Evolutionary conservation across 2,888 invertebrate species (phyloP), one percentile per base, ranked within the genome.

Genomic region (Amorpha juglandis): DNA sequence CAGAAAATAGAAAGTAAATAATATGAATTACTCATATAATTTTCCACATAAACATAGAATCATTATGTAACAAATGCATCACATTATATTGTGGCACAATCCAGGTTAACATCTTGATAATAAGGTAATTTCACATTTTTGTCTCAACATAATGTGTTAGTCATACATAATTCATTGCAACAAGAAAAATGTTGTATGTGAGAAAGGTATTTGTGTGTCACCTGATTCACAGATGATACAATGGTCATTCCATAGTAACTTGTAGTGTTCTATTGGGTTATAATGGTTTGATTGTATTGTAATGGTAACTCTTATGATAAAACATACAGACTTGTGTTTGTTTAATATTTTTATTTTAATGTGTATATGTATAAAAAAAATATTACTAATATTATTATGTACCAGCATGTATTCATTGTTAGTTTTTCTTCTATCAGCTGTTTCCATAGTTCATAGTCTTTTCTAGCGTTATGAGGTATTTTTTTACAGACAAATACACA

Each of bases 161-260:
- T 77, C 68, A 78, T 78, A 69, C 76, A 76, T 80, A 72, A 71
- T 73, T 71, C 65, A 75, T 75, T 71, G 68, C 68, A 75, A 69
- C 72, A 70, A 74, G 78, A 79, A 82, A 77, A 82, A 83, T 80
- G 79, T 79, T 72, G n/a, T 78, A 78, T 80, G 76, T 81, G 82
- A 79, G 82, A 84, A 76, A 67, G 68, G 71, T 73, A 80, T 84
- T 83, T 79, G 77, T 81, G 74, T 85, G 87, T 84, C 86, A 86
- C 87, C 87, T 81, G 74, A 81, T 87, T 87, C 87, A 81, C 87
- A 87, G 72, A 76, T 76, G 72, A 78, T 69, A 87, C 84, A 86
- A 87, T 81, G 27, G 62, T 50, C 64, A 64, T 64, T 55, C 53
- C 45, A 19, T 55, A 64, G 53, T 64, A 64, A 64, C 27, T 47